A percentile compares a stretch with the other conserved stretches of the same genome.
phyloP scores from a whole-genome alignment of 92 coral and sea anemone species.

The Actinernus sp. region DNA sequence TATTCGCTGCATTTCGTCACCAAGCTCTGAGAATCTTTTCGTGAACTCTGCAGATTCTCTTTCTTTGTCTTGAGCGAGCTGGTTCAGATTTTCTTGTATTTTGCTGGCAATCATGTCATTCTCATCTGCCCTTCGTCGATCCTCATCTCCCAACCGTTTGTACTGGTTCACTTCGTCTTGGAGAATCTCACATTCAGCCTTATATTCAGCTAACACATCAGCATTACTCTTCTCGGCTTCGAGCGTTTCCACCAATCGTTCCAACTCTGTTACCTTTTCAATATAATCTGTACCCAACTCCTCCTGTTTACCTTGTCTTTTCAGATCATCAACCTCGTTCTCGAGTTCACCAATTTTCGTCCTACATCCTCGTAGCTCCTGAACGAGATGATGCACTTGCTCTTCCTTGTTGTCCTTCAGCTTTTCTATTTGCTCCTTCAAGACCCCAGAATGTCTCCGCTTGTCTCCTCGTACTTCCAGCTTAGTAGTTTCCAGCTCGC shows the following conservation, averaged over 20 bases:
- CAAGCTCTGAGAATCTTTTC: background rate
- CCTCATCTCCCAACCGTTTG: slow-evolving; percentile 10
- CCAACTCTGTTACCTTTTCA: slow-evolving; percentile 47
- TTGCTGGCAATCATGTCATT: background rate
- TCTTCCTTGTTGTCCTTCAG: slow-evolving; percentile 55
- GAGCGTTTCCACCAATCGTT: slow-evolving; percentile 26
- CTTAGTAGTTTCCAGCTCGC: slow-evolving; percentile 72
- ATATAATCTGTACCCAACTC: slow-evolving; percentile 4
- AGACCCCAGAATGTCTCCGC: slow-evolving; percentile 32
- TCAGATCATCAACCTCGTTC: slow-evolving; percentile 39
- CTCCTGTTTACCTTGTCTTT: slow-evolving; percentile 9
- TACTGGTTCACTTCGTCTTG: slow-evolving; percentile 25
- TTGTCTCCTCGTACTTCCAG: slow-evolving; percentile 35
- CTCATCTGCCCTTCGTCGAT: slow-evolving; percentile 1
- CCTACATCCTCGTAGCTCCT: slow-evolving; percentile 66
- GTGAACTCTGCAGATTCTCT: background rate
- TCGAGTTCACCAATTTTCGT: slow-evolving; percentile 46
- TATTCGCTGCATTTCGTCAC: slow-evolving; percentile 4
- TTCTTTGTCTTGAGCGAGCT: background rate
- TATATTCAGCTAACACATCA: background rate
- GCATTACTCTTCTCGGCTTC: background rate
- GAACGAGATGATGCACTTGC: slow-evolving; percentile 49
- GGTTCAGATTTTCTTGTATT: background rate
- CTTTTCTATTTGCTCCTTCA: slow-evolving; percentile 63
- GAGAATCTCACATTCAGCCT: slow-evolving; percentile 30